Base-by-base conservation (phyloP, 2,797 vertebrate genomes). In the Microhierax caerulescens region DNA sequence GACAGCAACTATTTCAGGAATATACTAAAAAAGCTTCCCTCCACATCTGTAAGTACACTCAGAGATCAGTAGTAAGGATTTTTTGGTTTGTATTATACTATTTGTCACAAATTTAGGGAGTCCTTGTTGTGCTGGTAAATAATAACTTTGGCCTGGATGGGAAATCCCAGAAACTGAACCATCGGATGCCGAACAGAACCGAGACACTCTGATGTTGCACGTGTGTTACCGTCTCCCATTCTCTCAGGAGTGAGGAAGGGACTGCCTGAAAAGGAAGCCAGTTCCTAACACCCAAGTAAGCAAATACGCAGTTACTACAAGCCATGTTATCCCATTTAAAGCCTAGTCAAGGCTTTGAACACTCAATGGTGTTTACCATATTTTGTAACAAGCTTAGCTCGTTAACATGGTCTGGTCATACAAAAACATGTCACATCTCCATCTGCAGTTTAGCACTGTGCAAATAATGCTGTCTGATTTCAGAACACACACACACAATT, bases 181-280 rank as follows among this genome's bases (percentile, higher is more conserved):
- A 1, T 3, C 7, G 15, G 25, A 30, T 17, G 24, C 0, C 0
- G 59, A 60, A 54, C 0, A 4, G 32, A 61, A 27, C 12, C 0
- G 3, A 67, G 41, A 25, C 43, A 24, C 27, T 10, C 25, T 8
- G 14, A 24, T 0, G 1, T 13, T 63, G 4, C 60, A 13, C 4
- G 0, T 1, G 5, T 28, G 10, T 0, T 0, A 5, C 37, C 5
- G 30, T 17, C 43, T 41, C 51, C 51, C 0, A 1, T 5, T n/a
- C 45, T 7, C 63, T 34, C 41, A 9, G 8, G 43, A 32, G 22
- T 0, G 0, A 43, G 5, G 36, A 68, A 19, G 18, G 30, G 21
- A 30, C 4, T 41, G 48, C 32, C 36, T 20, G 25, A 17, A 17
- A 43, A 85, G 18, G 2, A 37, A 70, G 13, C 9, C 17, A 36